Percentiles rank a stretch among this genome's conserved stretches.
Conservation (phyloP, 2,888 invertebrate genomes). For the Uloborus plumipes region DNA sequence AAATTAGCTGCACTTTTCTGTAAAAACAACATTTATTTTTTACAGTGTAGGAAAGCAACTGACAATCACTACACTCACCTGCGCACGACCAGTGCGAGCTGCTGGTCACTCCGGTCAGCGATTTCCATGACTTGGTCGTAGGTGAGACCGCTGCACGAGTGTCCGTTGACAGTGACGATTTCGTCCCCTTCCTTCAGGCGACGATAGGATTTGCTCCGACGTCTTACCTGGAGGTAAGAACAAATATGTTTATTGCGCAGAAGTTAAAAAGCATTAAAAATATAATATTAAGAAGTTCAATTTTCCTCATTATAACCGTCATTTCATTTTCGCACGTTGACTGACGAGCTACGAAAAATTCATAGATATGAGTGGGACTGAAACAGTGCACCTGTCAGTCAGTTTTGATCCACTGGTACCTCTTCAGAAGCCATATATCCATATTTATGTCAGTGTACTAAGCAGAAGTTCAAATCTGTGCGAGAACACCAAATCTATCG, state of each 20-base stretch:
- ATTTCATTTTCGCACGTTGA: too few species aligned
- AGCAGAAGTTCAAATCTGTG: too few species aligned
- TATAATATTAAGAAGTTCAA: background rate
- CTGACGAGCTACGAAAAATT: too few species aligned
- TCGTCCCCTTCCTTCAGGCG: slow-evolving; percentile 64
- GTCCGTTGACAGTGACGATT: slow-evolving; percentile 64
- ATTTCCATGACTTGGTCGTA: slow-evolving; percentile 67
- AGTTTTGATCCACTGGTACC: too few species aligned
- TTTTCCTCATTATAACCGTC: background rate
- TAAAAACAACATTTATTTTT: too few species aligned
- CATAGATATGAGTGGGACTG: too few species aligned
- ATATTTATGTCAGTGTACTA: too few species aligned
- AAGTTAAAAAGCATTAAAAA: background rate
- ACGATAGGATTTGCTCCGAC: slow-evolving; percentile 66
- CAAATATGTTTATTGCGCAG: background rate
- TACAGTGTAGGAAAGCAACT: too few species aligned
- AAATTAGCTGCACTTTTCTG: too few species aligned
- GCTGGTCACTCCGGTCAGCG: slow-evolving; percentile 58
- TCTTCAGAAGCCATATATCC: too few species aligned
- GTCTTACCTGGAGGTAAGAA: slow-evolving; percentile 59
- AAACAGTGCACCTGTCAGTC: too few species aligned
- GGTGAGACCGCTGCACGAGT: slow-evolving; percentile 57
- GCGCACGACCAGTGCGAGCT: slow-evolving; percentile 60
- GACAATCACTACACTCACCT: slow-evolving; percentile 36
- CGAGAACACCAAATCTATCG: too few species aligned